Percentiles rank a stretch among this genome's conserved stretches.
Evolutionary conservation across 2,888 invertebrate genomes (phyloP).

Genomic region (Carabus problematicus): DNA sequence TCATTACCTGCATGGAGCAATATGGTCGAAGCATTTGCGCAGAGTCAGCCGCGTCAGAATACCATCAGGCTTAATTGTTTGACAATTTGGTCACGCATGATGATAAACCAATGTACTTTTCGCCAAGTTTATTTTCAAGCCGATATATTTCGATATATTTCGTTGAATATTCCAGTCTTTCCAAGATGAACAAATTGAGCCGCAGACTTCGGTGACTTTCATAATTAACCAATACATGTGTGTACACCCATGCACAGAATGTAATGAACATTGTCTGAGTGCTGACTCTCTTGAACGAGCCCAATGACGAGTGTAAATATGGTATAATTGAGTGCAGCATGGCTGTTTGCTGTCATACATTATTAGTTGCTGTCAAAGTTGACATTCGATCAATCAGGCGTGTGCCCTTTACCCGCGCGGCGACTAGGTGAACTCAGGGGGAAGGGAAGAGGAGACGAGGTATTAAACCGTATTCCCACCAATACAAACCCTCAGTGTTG

Average conservation of each 20-base stretch:
- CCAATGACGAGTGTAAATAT: constrained; percentile 10
- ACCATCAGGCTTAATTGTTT: constrained; percentile 3
- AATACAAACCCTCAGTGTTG: neutral
- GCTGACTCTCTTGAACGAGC: neutral
- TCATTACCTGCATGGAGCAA: constrained; percentile 22
- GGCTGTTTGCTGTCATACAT: constrained; percentile 24
- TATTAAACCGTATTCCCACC: constrained; percentile 11
- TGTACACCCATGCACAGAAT: no score
- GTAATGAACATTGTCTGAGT: no score
- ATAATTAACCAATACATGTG: neutral
- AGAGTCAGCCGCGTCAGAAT: neutral
- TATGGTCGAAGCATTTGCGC: constrained; percentile 10
- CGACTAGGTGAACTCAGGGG: neutral
- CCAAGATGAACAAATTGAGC: neutral
- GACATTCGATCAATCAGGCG: constrained; percentile 39
- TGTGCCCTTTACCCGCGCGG: constrained; percentile 23
- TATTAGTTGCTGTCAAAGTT: constrained; percentile 34
- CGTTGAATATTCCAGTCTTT: no score
- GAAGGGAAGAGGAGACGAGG: neutral
- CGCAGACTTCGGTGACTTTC: neutral
- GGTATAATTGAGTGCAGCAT: constrained; percentile 5
- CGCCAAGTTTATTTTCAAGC: no score
- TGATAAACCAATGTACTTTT: no score
- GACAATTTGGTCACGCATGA: neutral
- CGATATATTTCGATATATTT: no score